Evolutionary conservation across 2,888 invertebrate genomes (phyloP).

Genomic region (Incurvaria masculella): DNA sequence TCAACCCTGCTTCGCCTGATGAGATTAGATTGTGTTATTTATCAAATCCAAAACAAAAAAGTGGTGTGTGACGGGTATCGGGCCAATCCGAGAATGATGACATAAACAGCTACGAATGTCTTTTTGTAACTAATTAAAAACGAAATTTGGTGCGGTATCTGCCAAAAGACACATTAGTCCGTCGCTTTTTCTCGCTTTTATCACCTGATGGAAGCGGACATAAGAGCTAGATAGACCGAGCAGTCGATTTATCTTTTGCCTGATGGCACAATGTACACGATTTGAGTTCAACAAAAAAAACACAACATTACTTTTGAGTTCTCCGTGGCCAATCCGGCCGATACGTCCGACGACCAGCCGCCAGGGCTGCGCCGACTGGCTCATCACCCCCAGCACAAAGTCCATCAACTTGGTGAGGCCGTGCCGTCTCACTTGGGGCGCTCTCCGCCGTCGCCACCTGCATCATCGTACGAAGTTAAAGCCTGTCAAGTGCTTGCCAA

Average conservation of each 20-base stretch:
- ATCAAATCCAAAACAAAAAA: too few relatives aligned
- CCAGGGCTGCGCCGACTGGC: conserved; percentile 92
- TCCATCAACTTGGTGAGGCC: conserved; percentile 95
- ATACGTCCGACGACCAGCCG: conserved; percentile 93
- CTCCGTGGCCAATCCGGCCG: conserved; percentile 96
- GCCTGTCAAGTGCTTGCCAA: too few relatives aligned
- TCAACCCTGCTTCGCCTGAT: too few relatives aligned
- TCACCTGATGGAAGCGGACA: background rate
- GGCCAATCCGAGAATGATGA: too few relatives aligned
- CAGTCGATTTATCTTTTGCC: too few relatives aligned
- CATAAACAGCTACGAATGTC: too few relatives aligned
- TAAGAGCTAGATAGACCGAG: background rate
- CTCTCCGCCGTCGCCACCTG: conserved; percentile 71
- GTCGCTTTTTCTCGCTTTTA: too few relatives aligned
- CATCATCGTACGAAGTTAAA: conserved; percentile 36
- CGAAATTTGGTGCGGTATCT: too few relatives aligned
- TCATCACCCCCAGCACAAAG: conserved; percentile 93
- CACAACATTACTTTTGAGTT: conserved; percentile 75
- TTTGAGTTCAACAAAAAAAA: background rate
- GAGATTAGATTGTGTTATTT: too few relatives aligned
- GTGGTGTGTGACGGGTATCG: too few relatives aligned
- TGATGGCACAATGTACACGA: background rate
- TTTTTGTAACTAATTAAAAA: too few relatives aligned
- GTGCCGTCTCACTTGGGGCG: conserved; percentile 84
- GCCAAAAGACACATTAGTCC: too few relatives aligned